These are phyloP conservation scores for Teleopsis dalmanni DNA, from an alignment of 1,140 invertebrate species.

Conservation along the genomic window DNA sequence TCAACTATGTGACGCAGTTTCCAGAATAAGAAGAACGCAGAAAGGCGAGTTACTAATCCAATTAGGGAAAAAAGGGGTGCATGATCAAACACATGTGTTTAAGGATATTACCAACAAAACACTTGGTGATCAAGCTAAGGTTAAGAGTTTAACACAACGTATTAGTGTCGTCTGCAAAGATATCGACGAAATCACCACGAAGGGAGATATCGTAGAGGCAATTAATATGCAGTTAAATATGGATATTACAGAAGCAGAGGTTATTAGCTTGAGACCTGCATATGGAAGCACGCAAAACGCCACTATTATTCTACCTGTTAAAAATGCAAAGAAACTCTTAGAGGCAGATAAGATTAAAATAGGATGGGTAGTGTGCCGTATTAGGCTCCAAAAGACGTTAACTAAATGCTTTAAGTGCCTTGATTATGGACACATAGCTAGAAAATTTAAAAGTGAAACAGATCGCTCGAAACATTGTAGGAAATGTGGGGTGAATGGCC, in stretches of 20 bases:
- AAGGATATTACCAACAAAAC: background rate
- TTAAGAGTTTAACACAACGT: background rate
- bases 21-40: background rate
- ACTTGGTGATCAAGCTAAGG: background rate
- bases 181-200: background rate
- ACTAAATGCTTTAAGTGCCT: background rate
- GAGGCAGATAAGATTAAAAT: background rate
- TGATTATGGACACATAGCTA: background rate
- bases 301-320: background rate
- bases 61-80: background rate
- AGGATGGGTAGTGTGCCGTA: background rate
- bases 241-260: background rate
- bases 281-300: too few relatives aligned
- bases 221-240: background rate
- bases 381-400: background rate
- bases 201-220: background rate
- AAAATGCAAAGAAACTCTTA: background rate
- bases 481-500: background rate
- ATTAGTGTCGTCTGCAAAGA: background rate
- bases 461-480: background rate
- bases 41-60: background rate
- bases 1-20: background rate
- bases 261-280: background rate
- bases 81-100: background rate
- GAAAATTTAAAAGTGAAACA: background rate